Evolutionary conservation across 2,113 vertebrate genomes (phyloP).

Genomic region (Pagrus major): DNA sequence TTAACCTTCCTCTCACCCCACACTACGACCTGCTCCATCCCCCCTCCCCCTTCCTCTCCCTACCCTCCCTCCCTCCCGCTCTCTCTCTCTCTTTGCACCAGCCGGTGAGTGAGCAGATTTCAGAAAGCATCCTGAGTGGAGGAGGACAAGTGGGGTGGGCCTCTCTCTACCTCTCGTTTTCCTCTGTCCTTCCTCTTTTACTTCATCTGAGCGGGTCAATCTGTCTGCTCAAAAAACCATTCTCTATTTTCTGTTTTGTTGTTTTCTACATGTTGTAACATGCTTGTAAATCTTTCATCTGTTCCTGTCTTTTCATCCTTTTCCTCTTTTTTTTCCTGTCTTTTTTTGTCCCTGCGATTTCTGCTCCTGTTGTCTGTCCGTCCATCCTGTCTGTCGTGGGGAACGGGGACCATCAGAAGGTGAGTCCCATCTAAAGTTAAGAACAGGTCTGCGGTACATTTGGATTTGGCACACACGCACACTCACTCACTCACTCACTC

Average conservation of each 20-base stretch:
- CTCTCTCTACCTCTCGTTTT: constrained; percentile 49
- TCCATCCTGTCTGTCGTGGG: constrained; percentile 41
- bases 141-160: constrained; percentile 63
- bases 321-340: neutral
- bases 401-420: constrained; percentile 60
- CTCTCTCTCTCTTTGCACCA: constrained; percentile 69
- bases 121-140: constrained; percentile 68
- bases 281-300: constrained; percentile 16
- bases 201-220: constrained; percentile 31
- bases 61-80: constrained; percentile 5
- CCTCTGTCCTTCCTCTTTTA: constrained; percentile 38
- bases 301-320: constrained; percentile 17
- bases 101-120: constrained; percentile 80
- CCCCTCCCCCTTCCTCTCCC: neutral
- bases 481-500: neutral
- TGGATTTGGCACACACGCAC: neutral
- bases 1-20: constrained; percentile 70
- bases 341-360: constrained; percentile 34
- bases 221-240: neutral
- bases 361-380: constrained; percentile 26
- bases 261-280: constrained; percentile 25
- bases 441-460: constrained; percentile 19
- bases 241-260: neutral
- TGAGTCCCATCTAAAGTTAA: constrained; percentile 72
- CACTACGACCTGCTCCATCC: constrained; percentile 27